Percentiles rank a stretch among this genome's conserved stretches.
phyloP scores from a whole-genome alignment of 1,140 invertebrate species.

The Drosophila micromelanica region DNA sequence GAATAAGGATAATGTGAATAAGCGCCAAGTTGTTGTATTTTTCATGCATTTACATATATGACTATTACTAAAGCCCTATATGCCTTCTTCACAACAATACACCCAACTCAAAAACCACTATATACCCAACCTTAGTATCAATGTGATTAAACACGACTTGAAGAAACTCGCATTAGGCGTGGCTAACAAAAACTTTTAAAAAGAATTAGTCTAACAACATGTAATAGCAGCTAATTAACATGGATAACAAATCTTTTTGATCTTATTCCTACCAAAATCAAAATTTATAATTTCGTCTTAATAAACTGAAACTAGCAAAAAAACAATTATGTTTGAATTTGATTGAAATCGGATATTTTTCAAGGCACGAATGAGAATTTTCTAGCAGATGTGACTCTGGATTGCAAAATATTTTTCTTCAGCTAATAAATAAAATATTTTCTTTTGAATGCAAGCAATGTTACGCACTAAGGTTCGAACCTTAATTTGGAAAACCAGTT shows the following conservation, averaged over 20 bases:
- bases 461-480: no score
- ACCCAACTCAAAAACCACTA: background rate
- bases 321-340: background rate
- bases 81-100: background rate
- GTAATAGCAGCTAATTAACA: constrained; percentile 17
- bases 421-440: no score
- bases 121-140: background rate
- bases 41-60: constrained; percentile 38
- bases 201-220: constrained; percentile 19
- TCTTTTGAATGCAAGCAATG: no score
- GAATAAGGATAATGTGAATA: background rate
- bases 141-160: constrained; percentile 5
- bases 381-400: no score
- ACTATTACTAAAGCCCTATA: background rate
- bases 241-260: constrained; percentile 38
- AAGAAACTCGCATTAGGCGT: constrained; percentile 18
- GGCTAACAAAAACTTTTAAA: constrained; percentile 8
- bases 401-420: no score
- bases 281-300: constrained; percentile 69
- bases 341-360: background rate
- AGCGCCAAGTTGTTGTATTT: constrained; percentile 36
- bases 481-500: no score
- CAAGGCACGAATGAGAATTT: no score
- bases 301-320: constrained; percentile 49
- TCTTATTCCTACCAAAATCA: constrained; percentile 40